Base-by-base conservation (phyloP, 2,797 vertebrate genomes). In the Gymnoscopelus microlampas region DNA sequence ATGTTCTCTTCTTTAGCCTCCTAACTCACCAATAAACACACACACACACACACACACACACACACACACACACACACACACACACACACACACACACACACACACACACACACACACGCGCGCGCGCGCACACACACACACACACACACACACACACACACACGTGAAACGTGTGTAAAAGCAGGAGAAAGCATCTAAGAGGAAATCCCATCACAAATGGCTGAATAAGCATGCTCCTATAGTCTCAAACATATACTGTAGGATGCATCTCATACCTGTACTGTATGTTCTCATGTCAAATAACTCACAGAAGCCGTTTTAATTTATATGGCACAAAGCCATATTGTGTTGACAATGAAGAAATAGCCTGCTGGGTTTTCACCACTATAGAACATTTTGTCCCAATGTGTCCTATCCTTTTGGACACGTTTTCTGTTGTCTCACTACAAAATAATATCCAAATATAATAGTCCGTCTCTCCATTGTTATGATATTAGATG, bases 1-100 rank as follows among this genome's bases (percentile, higher is more conserved):
- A 93, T 84, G 87, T 83, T 88, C 81, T 82, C 86, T 85, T 88
- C 87, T 88, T 91, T 86, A 64, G 44, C 50, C 76, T 83, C 68
- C 82, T 66, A 85, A 88, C 86, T 78, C 79, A 54, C 1, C 11
- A 69, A 80, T 73, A 83, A 74, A 53, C 19, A 59, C 12, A 50
- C 35, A 39, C 60, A 75, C 71, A 48, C 58, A 70, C 66, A 48
- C 64, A 58, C 47, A 48, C 66, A 60, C 53, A 66, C 58, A 68
- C 26, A 44, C 49, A 47, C 60, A 48, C 64, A 58, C 19, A 49
- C 44, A 66, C 39, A 26, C 35, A 44, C 63, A 62, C 56, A 61
- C 60, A 79, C 58, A 61, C 70, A 74, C 39, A 74, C 47, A 62
- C 47, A 49, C 47, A 62, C 44, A 62, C 53, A 68, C 67, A 69